Evolutionary conservation across 1,140 invertebrate species (phyloP), one percentile per base, ranked within the genome.

Genomic region (Ceratosolen fusciceps): DNA sequence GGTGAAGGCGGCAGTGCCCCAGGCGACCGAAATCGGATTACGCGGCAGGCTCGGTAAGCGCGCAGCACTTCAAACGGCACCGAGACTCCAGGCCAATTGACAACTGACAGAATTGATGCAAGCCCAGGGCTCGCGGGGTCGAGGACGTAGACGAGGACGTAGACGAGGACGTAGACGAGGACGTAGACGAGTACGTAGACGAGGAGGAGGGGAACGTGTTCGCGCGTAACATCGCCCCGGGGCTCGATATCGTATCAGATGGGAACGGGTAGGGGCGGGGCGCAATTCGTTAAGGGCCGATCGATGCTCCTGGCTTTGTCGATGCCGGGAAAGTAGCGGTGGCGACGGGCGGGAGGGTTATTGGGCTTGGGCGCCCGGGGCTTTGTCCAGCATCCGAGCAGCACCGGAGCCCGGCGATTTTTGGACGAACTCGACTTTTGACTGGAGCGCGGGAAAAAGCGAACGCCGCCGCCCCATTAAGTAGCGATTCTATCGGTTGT

Each of bases 61-160:
- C 43, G n/a, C 74, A 80, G n/a, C 74, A 80, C 79, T 73, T 80
- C 79, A 80, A 77, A 77, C 80, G 75, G 56, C 56, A 8, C 26
- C 26, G 21, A 37, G 24, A 31, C 60, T 5, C 29, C 5, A 29
- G 14, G 29, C 47, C n/a, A 77, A 81, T 81, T 77, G 75, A 81
- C 80, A 81, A 81, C 77, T 81, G 80, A 81, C 80, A 81, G 60
- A 77, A 77, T 68, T 80, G 79, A 73, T 74, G 73, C 67, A 43
- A 58, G 65, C 34, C 19, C 34, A 19, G 43, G 24, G 34, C 34
- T 9, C 34, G 26, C 39, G 12, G 12, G 5, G 39, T 5, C 39
- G 39, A 43, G 39, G 12, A 43, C 5, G n/a, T n/a, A n/a, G 39
- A 12, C 39, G 39, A 43, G 39, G 5, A 43, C 5, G 39, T 5